Conservation (phyloP, 2,797 vertebrate species). For the Gymnodraco acuticeps region DNA sequence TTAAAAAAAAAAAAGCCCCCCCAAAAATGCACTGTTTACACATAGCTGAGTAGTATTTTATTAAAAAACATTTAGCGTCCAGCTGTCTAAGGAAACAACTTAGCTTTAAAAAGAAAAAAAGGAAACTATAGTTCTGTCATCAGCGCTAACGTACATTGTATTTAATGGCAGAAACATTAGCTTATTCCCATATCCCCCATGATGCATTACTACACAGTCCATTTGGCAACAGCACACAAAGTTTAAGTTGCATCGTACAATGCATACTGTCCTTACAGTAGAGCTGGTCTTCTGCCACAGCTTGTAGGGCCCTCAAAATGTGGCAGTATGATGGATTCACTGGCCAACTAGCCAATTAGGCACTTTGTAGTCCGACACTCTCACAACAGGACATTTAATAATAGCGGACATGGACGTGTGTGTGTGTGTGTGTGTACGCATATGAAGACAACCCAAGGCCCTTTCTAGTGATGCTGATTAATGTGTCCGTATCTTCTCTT, state of each 20-base stretch:
- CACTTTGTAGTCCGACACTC: conserved; percentile 80
- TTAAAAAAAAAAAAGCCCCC: no score
- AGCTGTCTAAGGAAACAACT: background rate
- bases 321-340: conserved; percentile 82
- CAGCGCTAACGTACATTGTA: background rate
- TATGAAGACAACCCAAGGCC: conserved; percentile 76
- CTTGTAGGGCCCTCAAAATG: conserved; percentile 65
- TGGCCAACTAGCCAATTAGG: conserved; percentile 82
- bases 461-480: conserved; percentile 79
- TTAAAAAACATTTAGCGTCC: background rate
- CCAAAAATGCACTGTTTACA: no score
- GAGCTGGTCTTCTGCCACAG: conserved; percentile 58
- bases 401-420: conserved; percentile 57
- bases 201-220: background rate
- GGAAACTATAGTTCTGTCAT: background rate
- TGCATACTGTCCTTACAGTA: conserved; percentile 43
- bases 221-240: conserved; percentile 24
- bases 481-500: conserved; percentile 69
- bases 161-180: background rate
- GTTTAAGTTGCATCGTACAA: conserved; percentile 38
- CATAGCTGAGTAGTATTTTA: background rate
- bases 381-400: conserved; percentile 78
- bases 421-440: conserved; percentile 7
- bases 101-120: background rate
- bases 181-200: background rate